phyloP scores from a whole-genome alignment of 2,797 vertebrate genomes.

The Chrysolophus pictus region DNA sequence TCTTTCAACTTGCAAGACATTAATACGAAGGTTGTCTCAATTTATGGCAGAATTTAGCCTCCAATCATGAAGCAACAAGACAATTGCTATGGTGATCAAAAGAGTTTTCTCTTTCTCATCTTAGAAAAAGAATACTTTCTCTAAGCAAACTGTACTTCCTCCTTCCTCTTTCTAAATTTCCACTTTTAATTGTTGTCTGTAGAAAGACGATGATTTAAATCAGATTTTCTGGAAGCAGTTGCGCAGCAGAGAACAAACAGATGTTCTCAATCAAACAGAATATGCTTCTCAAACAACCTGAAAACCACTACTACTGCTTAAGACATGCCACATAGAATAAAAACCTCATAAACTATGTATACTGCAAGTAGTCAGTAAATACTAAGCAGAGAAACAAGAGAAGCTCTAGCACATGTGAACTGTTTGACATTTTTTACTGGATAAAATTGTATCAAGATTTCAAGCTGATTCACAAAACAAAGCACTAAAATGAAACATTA shows the following conservation, averaged over 20 bases:
- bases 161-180: not conserved
- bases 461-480: not conserved
- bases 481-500: not conserved
- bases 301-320: slow-evolving; percentile 10
- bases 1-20: not conserved
- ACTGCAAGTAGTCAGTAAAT: slow-evolving; percentile 40
- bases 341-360: slow-evolving; percentile 27
- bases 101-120: not conserved
- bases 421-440: not conserved
- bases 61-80: not conserved
- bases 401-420: not conserved
- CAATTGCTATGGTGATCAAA: not conserved
- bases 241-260: slow-evolving; percentile 14
- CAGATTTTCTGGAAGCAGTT: not conserved
- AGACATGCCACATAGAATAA: slow-evolving; percentile 27
- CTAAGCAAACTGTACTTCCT: not conserved
- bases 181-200: rapidly evolving
- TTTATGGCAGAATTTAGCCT: not conserved
- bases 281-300: not conserved
- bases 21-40: not conserved
- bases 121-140: not conserved
- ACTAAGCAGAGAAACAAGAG: slow-evolving; percentile 40
- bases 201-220: not conserved
- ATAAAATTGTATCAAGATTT: not conserved
- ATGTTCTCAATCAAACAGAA: slow-evolving; percentile 8